These are phyloP conservation scores for Rhinophrynus dorsalis DNA, from an alignment of 2,797 vertebrate genomes.

Conservation along the genomic window DNA sequence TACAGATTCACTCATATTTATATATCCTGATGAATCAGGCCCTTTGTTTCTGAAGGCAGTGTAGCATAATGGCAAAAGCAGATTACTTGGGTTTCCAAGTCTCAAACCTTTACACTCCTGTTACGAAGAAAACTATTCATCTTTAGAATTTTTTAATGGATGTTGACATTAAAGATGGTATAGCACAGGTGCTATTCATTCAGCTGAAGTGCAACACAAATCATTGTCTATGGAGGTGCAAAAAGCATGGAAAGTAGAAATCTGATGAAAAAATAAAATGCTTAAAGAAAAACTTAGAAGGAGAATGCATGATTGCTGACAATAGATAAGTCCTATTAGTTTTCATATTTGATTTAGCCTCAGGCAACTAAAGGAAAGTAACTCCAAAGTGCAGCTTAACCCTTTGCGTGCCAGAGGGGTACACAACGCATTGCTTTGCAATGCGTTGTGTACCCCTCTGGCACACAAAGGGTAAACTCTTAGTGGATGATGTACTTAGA, in stretches of 20 bases:
- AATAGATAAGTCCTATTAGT: not conserved
- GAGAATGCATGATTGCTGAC: conserved; percentile 14
- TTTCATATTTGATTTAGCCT: conserved; percentile 16
- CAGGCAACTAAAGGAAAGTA: not conserved
- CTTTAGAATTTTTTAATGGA: not conserved
- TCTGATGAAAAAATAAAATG: not conserved
- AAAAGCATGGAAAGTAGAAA: not conserved
- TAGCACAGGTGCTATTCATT: not conserved
- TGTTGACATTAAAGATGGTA: not conserved
- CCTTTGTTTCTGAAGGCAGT: too few relatives aligned
- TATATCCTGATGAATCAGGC: too few relatives aligned
- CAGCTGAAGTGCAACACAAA: not conserved
- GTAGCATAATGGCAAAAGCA: too few relatives aligned
- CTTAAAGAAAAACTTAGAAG: not conserved
- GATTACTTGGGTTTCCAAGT: too few relatives aligned
- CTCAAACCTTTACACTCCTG: not conserved
- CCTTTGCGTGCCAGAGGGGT: too few relatives aligned
- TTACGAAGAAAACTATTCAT: not conserved
- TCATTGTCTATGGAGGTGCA: not conserved
- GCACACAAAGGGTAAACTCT: too few relatives aligned
- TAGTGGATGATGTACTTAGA: too few relatives aligned
- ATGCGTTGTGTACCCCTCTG: too few relatives aligned
- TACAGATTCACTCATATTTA: too few relatives aligned
- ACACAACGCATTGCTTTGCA: too few relatives aligned
- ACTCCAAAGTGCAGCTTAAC: too few relatives aligned